phyloP scores from a whole-genome alignment of 2,797 vertebrate genomes.

The Melanotaenia nigrans region DNA sequence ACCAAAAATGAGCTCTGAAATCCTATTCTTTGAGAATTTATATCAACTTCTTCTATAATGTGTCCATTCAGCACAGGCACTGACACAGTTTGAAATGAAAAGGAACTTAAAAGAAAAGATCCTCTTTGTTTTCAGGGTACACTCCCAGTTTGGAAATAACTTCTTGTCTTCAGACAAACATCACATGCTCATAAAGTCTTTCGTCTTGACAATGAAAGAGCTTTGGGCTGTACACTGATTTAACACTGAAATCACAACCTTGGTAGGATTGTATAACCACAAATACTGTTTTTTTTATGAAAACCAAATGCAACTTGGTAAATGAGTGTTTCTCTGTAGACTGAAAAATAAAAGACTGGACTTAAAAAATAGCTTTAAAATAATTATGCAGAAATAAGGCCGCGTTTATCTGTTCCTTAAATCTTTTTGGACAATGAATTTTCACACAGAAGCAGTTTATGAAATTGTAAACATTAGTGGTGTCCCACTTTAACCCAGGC shows the following conservation, averaged over 20 bases:
- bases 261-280: constrained; percentile 32
- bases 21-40: constrained; percentile 31
- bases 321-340: constrained; percentile 24
- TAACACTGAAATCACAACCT: constrained; percentile 62
- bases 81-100: constrained; percentile 20
- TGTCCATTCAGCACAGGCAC: constrained; percentile 15
- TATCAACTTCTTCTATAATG: constrained; percentile 14
- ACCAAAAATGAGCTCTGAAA: constrained; percentile 12
- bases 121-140: constrained; percentile 23
- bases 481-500: constrained; percentile 59
- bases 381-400: constrained; percentile 53
- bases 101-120: constrained; percentile 2
- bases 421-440: constrained; percentile 51
- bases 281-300: constrained; percentile 51
- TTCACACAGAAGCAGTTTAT: constrained; percentile 53
- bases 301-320: constrained; percentile 19
- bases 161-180: constrained; percentile 59
- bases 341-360: constrained; percentile 32
- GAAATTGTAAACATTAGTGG: constrained; percentile 63
- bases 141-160: constrained; percentile 48
- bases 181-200: constrained; percentile 61
- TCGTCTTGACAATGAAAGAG: constrained; percentile 34
- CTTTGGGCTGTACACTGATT: constrained; percentile 42
- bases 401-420: constrained; percentile 62
- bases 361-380: constrained; percentile 45